A percentile compares a stretch with the other conserved stretches of the same genome.
Conservation (phyloP, 2,113 vertebrate genomes). For the Malurus elegans region DNA sequence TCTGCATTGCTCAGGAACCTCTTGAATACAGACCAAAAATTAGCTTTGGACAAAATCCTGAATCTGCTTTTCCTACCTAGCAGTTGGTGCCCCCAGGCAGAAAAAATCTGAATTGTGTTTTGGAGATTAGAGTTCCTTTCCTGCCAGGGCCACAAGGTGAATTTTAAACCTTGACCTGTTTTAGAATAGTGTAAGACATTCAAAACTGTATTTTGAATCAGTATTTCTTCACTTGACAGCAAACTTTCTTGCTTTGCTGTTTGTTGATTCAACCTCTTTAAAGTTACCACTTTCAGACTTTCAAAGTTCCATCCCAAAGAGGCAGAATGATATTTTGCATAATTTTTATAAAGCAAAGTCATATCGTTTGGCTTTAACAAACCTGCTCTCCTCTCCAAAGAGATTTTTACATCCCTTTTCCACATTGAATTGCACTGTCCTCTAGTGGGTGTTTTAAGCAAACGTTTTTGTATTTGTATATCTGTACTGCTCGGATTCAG, state of each 20-base stretch:
- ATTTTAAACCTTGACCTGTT: background rate
- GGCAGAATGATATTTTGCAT: constrained; percentile 35
- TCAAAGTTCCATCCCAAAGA: constrained; percentile 36
- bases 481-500: background rate
- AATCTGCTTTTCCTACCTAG: background rate
- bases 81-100: background rate
- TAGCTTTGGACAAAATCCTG: background rate
- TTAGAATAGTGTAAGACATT: background rate
- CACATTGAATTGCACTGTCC: constrained; percentile 84
- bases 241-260: constrained; percentile 5
- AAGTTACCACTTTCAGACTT: constrained; percentile 34
- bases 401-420: constrained; percentile 39
- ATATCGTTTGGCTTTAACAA: constrained; percentile 21
- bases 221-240: background rate
- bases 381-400: background rate
- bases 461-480: background rate
- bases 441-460: constrained; percentile 77
- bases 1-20: background rate
- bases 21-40: background rate
- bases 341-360: constrained; percentile 8
- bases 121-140: background rate
- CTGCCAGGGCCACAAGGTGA: background rate
- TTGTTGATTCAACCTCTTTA: constrained; percentile 46
- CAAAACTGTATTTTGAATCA: background rate
- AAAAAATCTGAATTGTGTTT: background rate